Evolutionary conservation across 2,797 vertebrate species (phyloP), one percentile per base, ranked within the genome.

Genomic region (Enteromius treurensis): DNA sequence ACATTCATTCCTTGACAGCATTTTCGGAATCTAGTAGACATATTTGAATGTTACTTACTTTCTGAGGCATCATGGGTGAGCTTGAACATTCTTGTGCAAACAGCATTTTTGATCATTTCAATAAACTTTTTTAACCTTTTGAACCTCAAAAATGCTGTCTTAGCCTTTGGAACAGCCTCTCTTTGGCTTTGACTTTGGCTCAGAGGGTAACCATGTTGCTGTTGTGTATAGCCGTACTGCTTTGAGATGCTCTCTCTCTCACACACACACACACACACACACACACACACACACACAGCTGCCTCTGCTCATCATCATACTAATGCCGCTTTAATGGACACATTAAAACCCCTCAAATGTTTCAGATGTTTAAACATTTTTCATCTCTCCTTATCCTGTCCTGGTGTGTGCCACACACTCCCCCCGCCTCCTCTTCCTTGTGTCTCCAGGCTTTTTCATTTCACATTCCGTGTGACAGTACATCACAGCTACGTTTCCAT

Each of bases 241-340:
- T 64, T 77, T 81, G 34, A 86, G 15, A 45, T 13, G 11, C 32
- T 74, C 70, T 75, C 5, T 29, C 6, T 69, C 32, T 32, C 26
- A 78, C 17, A 58, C 51, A 29, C 19, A 19, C 62, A 84, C 81
- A 80, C 71, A 86, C 62, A 84, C 81, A 80, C 45, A 60, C 47
- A 65, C 67, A 76, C 78, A 60, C 78, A 45, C 75, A 62, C 60
- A 64, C 62, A 85, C 81, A 80, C 73, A 86, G 84, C 58, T 81
- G 58, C 42, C 51, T 75, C 74, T 42, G 86, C 89, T 91, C 90
- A 90, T 91, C 84, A 90, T 89, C 86, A 91, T 92, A 88, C 86
- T 90, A 93, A 93, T 92, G 83, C 51, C 62, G 82, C 88, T 40
- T 82, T 87, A 90, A 93, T 84, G 85, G 78, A 83, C 86, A 88